Base-by-base conservation (phyloP, 2,888 invertebrate species). In the Ryuthela nishihirai region DNA sequence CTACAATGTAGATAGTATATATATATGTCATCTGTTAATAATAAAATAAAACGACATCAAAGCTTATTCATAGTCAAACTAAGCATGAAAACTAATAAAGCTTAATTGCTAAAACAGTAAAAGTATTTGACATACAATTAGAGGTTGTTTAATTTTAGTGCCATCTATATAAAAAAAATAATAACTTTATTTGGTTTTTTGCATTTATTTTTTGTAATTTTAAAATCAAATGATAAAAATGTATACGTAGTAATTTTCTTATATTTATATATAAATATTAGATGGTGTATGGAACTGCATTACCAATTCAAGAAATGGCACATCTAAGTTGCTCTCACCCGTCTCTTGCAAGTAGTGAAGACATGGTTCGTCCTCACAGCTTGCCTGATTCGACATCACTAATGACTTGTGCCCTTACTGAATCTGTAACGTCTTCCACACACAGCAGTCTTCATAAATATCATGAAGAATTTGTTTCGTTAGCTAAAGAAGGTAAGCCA, bases 401-500 rank as follows among this genome's bases (percentile, higher is more conserved):
- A 12, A 54, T 61, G 40, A 52, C 54, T 32, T 54, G 60, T 25
- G 42, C 43, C 17, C 49, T 67, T 24, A 67, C 68, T 48, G 67
- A 67, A 24, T 35, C 54, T 1, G 24, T 43, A 18, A 34, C 45
- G 35, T 53, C 59, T 45, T 59, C 53, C 45, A 45, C 44, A 21
- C 56, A 39, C 26, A 56, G 25, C 24, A 45, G 49, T 39, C 40
- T 55, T 21, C 41, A 52, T 39, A 54, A 54, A 44, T 55, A 49
- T 44, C 42, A 50, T n/a, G 61, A 61, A 55, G 84, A 85, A 75
- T 86, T 85, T 71, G 76, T 83, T 1, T 78, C 80, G 5, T 77
- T 85, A 49, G 85, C 85, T 15, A 84, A 84, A 71, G 82, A 83
- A 70, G 78, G 86, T 82, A 70, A 74, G 75, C 36, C 9, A 7